Evolutionary conservation across 2,797 vertebrate species (phyloP), one percentile per base, ranked within the genome.

Genomic region (Mormyrops attenuatus): DNA sequence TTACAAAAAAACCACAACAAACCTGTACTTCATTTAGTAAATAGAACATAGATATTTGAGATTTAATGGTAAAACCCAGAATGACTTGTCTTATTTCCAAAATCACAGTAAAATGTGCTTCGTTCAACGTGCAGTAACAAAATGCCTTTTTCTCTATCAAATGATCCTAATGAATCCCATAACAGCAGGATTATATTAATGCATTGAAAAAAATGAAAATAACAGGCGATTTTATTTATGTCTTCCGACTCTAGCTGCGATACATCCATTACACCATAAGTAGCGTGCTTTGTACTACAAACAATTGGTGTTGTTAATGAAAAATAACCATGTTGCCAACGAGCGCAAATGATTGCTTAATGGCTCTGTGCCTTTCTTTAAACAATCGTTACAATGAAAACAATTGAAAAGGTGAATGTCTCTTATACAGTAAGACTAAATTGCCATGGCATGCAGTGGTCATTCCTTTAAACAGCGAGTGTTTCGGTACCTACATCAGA

Each of bases 121-220:
- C 34, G 17, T 84, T 69, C 11, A 50, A 22, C 1, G 60, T 85
- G 88, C 41, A 15, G 38, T 17, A 84, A 85, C 38, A 85, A 44
- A 85, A 89, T 85, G 26, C 22, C n/a, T 5, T 63, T 49, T 63
- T 2, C 4, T 82, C 26, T 84, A 22, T 34, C 9, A 34, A 85
- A 89, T 69, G 66, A 66, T 63, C 88, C 80, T 52, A 89, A 89
- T 85, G 49, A 85, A 66, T 89, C 55, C 80, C 38, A 66, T 63
- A 82, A 55, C 53, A 89, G 60, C 44, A 69, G 8, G 26, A 66
- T 50, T 86, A 89, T 22, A 63, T 86, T 69, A 63, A 86, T 26
- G 50, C 15, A 69, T 69, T 38, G 5, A 20, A 89, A n/a, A 84
- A 8, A 88, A 17, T 34, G 38, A 41, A 89, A 60, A 89, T 9